Evolutionary conservation across 37 sponge, comb jelly and placozoan genomes (phyloP).

Genomic region (Spongilla lacustris): DNA sequence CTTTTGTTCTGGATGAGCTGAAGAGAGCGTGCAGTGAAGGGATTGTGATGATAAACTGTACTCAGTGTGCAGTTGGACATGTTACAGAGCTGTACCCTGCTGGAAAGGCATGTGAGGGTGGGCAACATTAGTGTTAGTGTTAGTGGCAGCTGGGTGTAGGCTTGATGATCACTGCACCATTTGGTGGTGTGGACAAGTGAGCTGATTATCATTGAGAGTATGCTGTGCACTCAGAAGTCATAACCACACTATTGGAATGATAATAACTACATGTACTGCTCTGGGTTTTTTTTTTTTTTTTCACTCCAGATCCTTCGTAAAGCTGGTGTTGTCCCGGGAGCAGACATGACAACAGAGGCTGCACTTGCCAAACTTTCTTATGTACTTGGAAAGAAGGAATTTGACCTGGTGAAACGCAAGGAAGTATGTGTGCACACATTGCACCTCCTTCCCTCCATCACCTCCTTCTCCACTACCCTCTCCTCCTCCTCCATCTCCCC

Average conservation of each 20-base stretch:
- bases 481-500: background rate
- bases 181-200: too few species aligned
- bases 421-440: background rate
- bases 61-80: slow-evolving; percentile 84
- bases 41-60: slow-evolving; percentile 89
- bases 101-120: slow-evolving; percentile 68
- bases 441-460: background rate
- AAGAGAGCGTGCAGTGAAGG: slow-evolving; percentile 77
- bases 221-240: background rate
- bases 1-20: slow-evolving; percentile 67
- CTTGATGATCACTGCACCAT: too few species aligned
- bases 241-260: background rate
- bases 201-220: too few species aligned
- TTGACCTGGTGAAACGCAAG: slow-evolving; percentile 32
- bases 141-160: too few species aligned
- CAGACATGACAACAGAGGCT: slow-evolving; percentile 98
- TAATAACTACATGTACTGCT: background rate
- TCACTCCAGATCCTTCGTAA: slow-evolving; percentile 62
- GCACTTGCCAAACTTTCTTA: slow-evolving; percentile 96
- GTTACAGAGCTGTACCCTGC: slow-evolving; percentile 83
- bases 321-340: slow-evolving; percentile 89
- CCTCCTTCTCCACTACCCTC: slow-evolving; percentile 16
- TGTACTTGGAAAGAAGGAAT: slow-evolving; percentile 72
- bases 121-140: too few species aligned
- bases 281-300: too few species aligned